Conservation (phyloP, 2,113 vertebrate genomes). For the Jaculus jaculus region DNA sequence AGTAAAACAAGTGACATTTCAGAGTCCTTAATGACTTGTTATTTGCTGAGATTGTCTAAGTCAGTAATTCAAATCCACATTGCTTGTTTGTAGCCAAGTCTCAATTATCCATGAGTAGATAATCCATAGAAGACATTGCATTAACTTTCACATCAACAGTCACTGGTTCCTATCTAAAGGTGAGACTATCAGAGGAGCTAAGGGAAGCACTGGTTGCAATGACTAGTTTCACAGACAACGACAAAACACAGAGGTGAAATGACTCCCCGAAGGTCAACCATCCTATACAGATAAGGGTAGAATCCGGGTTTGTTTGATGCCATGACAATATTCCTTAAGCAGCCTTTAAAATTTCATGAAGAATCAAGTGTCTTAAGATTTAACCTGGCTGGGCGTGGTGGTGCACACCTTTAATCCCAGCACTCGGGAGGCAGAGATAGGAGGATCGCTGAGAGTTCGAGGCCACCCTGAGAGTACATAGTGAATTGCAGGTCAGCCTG, state of each 20-base stretch:
- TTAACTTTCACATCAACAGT: constrained; percentile 33
- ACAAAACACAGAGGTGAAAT: background rate
- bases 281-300: background rate
- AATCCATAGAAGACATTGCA: constrained; percentile 25
- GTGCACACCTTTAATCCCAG: no score
- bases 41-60: constrained; percentile 45
- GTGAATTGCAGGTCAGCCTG: no score
- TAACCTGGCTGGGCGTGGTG: no score
- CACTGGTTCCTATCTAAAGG: background rate
- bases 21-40: constrained; percentile 53
- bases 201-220: background rate
- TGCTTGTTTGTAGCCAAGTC: constrained; percentile 43
- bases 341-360: background rate
- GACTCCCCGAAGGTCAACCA: background rate
- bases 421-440: no score
- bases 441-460: no score
- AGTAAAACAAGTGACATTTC: constrained; percentile 68
- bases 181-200: background rate
- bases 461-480: no score
- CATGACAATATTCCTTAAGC: background rate
- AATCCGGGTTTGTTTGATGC: background rate
- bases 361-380: background rate
- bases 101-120: constrained; percentile 43
- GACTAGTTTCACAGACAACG: background rate
- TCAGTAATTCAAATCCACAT: constrained; percentile 34